These are phyloP conservation scores for Myotis myotis DNA, from an alignment of 2,797 vertebrate genomes.

Conservation along the genomic window DNA sequence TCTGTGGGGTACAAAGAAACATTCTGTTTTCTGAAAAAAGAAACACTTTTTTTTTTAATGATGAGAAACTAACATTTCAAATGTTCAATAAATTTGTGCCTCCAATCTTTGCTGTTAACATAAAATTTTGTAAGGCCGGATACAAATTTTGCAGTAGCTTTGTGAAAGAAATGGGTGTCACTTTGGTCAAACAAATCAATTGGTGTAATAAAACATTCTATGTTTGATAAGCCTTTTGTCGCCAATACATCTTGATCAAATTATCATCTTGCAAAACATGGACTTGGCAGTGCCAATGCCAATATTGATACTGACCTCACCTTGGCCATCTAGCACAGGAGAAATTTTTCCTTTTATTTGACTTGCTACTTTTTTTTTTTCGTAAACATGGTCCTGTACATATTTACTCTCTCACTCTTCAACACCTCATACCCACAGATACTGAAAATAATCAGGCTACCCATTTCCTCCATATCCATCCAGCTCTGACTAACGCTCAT, in stretches of 20 bases:
- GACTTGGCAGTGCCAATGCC: conserved; percentile 49
- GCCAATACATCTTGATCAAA: conserved; percentile 70
- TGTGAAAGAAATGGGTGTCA: conserved; percentile 59
- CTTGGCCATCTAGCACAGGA: conserved; percentile 65
- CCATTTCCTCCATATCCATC: conserved; percentile 57
- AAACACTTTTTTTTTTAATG: neutral
- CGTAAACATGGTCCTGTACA: conserved; percentile 25
- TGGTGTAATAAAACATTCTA: conserved; percentile 56
- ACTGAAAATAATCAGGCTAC: conserved; percentile 46
- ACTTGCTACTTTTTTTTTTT: conserved; percentile 70
- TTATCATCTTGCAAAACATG: conserved; percentile 72
- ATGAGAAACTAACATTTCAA: conserved; percentile 21
- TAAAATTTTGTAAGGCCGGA: conserved; percentile 62
- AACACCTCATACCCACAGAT: conserved; percentile 57
- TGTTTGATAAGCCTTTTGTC: conserved; percentile 67
- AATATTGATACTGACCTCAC: conserved; percentile 84
- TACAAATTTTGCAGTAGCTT: conserved; percentile 35
- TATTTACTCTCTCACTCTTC: conserved; percentile 76
- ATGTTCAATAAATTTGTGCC: neutral
- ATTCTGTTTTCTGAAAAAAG: conserved; percentile 47
- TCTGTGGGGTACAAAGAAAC: conserved; percentile 21
- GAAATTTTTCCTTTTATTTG: conserved; percentile 66
- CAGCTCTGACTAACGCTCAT: conserved; percentile 78
- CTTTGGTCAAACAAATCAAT: conserved; percentile 61
- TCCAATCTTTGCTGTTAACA: conserved; percentile 20